phyloP scores from a whole-genome alignment of 2,113 vertebrate genomes.

The Mus musculus region GRCm39 chr10:121797501-121798000 shows the following conservation, averaged over 20 bases:
- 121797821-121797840: background rate
- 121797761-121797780: background rate
- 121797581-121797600: background rate
- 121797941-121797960: background rate
- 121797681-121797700: background rate
- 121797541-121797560: background rate
- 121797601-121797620: background rate
- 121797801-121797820: background rate
- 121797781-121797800: background rate
- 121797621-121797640: background rate
- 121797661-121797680: background rate
- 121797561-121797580: background rate
- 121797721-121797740: background rate
- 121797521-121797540: accelerated
- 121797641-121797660: background rate
- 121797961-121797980: background rate
- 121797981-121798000: background rate
- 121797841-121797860: slow-evolving; percentile 37
- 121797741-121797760: background rate
- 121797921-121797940: background rate
- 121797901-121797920: background rate
- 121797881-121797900: background rate
- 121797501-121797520: background rate
- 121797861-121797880: background rate
- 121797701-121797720: background rate